A percentile compares a stretch with the other conserved stretches of the same genome.
Conservation (phyloP, 2,888 invertebrate species). For the Athrips mouffetella region DNA sequence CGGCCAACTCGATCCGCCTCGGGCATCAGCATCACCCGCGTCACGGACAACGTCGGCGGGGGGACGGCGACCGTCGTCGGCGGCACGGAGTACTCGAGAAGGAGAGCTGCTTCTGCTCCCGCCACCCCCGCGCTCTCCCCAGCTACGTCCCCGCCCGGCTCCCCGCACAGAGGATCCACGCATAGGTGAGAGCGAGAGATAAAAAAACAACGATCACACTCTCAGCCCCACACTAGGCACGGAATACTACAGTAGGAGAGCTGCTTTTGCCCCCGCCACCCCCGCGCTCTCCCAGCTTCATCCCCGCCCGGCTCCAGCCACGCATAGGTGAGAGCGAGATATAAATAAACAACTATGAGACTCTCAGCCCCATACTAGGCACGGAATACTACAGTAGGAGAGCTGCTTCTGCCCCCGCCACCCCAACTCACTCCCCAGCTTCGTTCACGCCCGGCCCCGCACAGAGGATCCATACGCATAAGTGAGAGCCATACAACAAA, state of each 20-base stretch:
- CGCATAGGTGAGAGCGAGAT: conserved; percentile 59
- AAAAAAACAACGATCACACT: too few relatives aligned
- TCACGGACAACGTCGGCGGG: conserved; percentile 77
- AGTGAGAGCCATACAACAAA: too few relatives aligned
- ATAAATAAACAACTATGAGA: too few relatives aligned
- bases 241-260: conserved; percentile 76
- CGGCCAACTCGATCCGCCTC: conserved; percentile 86
- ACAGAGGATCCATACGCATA: too few relatives aligned
- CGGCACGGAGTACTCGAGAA: conserved; percentile 73
- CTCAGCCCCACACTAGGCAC: too few relatives aligned
- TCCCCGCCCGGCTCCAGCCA: conserved; percentile 82
- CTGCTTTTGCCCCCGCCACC: conserved; percentile 85
- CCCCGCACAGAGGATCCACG: conserved; percentile 68
- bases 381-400: conserved; percentile 76
- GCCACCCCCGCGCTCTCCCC: conserved; percentile 86
- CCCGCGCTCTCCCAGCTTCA: conserved; percentile 86
- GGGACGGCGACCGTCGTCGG: conserved; percentile 81
- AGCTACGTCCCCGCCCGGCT: conserved; percentile 85
- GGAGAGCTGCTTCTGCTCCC: conserved; percentile 84
- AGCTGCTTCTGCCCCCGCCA: conserved; percentile 85
- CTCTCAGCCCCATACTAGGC: too few relatives aligned
- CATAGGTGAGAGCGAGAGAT: conserved; percentile 62
- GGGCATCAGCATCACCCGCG: conserved; percentile 81
- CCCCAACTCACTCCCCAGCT: too few relatives aligned
- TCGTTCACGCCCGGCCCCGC: too few relatives aligned